Conservation (phyloP, 2,888 invertebrate genomes). For the Cheilosia impressa region DNA sequence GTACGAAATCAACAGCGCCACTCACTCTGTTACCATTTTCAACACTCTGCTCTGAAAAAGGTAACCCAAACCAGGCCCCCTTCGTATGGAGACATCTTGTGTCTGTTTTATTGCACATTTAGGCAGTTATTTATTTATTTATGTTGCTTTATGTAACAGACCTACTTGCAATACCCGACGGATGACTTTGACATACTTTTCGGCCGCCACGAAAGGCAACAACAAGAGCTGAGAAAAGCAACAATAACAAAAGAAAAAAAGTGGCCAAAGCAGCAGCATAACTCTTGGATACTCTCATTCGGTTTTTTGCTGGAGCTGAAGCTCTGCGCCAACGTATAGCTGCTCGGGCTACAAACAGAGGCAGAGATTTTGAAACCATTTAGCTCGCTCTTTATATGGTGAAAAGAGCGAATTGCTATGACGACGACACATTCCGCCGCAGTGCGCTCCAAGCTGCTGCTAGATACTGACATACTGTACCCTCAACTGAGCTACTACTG, state of each 20-base stretch:
- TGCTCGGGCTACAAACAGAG: constrained; percentile 27
- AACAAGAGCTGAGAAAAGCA: not conserved
- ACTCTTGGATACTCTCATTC: constrained; percentile 46
- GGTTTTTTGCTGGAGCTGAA: constrained; percentile 26
- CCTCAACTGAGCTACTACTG: constrained; percentile 24
- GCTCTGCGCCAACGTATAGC: constrained; percentile 57
- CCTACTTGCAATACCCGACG: constrained; percentile 72
- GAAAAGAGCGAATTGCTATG: constrained; percentile 44
- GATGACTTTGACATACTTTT: constrained; percentile 75
- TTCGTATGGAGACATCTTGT: constrained; percentile 63
- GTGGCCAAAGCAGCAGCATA: constrained; percentile 5
- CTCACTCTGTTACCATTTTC: constrained; percentile 45
- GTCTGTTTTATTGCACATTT: constrained; percentile 72
- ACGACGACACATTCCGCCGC: constrained; percentile 48
- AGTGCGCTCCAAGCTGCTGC: constrained; percentile 59
- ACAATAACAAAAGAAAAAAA: not conserved
- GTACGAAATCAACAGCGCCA: constrained; percentile 8
- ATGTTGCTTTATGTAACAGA: constrained; percentile 69
- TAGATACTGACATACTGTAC: constrained; percentile 31
- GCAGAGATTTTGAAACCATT: constrained; percentile 45
- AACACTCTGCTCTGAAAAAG: constrained; percentile 29
- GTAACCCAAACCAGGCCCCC: constrained; percentile 54
- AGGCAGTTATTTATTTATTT: constrained; percentile 58
- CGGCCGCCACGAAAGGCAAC: constrained; percentile 47
- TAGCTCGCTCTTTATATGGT: constrained; percentile 62